Conservation (phyloP, 1,140 invertebrate species). For the Drusus annulatus region DNA sequence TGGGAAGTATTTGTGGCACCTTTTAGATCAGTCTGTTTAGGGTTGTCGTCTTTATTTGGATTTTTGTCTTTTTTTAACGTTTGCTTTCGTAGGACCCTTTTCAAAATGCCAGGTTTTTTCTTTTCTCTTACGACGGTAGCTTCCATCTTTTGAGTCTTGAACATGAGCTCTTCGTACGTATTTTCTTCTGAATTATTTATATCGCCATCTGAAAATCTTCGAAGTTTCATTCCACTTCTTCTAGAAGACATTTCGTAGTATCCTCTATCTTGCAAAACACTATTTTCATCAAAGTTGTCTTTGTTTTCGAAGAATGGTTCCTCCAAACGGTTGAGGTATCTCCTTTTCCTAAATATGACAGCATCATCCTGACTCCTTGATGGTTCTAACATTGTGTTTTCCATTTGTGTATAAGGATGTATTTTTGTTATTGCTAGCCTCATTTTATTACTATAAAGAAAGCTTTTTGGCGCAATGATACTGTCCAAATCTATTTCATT, state of each 20-base stretch:
- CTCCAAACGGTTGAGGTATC: slow-evolving; percentile 6
- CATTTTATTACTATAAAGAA: slow-evolving; percentile 67
- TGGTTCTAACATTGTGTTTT: slow-evolving; percentile 50
- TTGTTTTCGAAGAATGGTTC: neutral
- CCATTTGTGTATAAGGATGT: slow-evolving; percentile 68
- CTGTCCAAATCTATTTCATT: slow-evolving; percentile 21
- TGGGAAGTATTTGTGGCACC: neutral
- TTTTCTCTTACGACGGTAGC: slow-evolving; percentile 18
- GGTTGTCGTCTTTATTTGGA: neutral
- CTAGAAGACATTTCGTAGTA: slow-evolving; percentile 52
- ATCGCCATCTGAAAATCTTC: slow-evolving; percentile 42
- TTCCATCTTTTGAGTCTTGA: slow-evolving; percentile 11
- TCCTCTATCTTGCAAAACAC: slow-evolving; percentile 45
- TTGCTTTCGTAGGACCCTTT: slow-evolving; percentile 43
- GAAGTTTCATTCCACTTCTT: neutral
- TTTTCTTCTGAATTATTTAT: slow-evolving; percentile 47
- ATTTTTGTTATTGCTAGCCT: slow-evolving; percentile 60
- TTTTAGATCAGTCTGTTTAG: slow-evolving; percentile 1
- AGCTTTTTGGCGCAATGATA: slow-evolving; percentile 68
- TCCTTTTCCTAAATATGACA: slow-evolving; percentile 25
- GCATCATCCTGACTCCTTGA: slow-evolving; percentile 10
- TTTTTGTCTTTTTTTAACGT: slow-evolving; percentile 35
- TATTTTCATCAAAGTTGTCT: neutral
- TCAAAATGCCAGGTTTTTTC: slow-evolving; percentile 51
- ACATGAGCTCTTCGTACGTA: slow-evolving; percentile 53